Base-by-base conservation (phyloP, 2,888 invertebrate species). In the Schrankia costaestrigalis region DNA sequence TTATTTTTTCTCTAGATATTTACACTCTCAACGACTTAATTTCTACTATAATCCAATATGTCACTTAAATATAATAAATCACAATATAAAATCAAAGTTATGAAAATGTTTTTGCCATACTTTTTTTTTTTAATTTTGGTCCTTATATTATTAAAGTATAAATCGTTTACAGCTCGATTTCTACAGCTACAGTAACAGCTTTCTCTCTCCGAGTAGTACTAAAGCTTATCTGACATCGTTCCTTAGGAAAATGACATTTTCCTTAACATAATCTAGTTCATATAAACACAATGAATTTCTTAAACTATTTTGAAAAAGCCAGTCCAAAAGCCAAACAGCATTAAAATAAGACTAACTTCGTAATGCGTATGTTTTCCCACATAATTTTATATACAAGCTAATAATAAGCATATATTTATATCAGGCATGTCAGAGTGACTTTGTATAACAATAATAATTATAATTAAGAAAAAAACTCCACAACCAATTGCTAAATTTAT, bases 311-410 rank as follows among this genome's bases (percentile, higher is more conserved):
- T 54, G 63, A 77, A 74, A 73, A 80, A 81, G 85, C 84, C 79
- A 82, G 81, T 82, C 80, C 68, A 76, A 73, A 81, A 82, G 83
- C 78, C 73, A 71, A 74, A 71, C 66, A 66, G 80, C 81, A 74
- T 77, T 77, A 72, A 70, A 30, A 71, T 79, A 80, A 78, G 70
- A 79, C 81, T 85, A 85, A 75, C 71, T 74, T 72, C 71, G 79
- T 86, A 87, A 86, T 78, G 87, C 87, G 87, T 82, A 87, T 87
- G 76, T 78, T 86, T 87, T 86, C 86, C 86, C 86, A 85, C 84
- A 82, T 73, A 81, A 68, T 71, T 82, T 80, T 78, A 82, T 70
- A 65, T 81, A 84, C 72, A 78, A 71, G 66, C 69, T 76, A 73
- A 67, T 69, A 48, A 61, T 67, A 64, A 61, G 59, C 46, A 63